Conservation (phyloP, 2,888 invertebrate species). For the Augochlorella aurata region DNA sequence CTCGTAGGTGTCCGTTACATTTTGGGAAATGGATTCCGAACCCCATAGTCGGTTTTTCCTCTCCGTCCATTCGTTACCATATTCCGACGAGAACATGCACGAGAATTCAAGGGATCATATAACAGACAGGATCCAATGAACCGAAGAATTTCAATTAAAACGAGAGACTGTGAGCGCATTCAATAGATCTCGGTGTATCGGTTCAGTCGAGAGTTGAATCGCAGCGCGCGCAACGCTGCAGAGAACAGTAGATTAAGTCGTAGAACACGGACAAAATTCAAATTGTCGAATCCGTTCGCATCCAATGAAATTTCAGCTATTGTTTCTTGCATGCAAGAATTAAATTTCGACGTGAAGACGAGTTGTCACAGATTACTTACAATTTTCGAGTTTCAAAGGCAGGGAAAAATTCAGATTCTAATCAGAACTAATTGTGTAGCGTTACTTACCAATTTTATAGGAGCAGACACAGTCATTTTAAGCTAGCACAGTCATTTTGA, state of each 20-base stretch:
- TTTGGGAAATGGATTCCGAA: not conserved
- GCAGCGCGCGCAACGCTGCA: not conserved
- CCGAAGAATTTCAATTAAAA: slow-evolving; percentile 4
- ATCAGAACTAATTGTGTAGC: too few relatives aligned
- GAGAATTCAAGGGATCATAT: not conserved
- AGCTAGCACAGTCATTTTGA: too few relatives aligned
- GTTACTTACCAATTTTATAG: too few relatives aligned
- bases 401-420: too few relatives aligned
- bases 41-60: not conserved
- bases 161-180: not conserved
- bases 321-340: not conserved
- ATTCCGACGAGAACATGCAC: not conserved
- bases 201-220: not conserved
- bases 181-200: not conserved
- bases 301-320: not conserved
- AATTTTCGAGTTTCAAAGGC: too few relatives aligned
- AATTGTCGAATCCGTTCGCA: not conserved
- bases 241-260: not conserved
- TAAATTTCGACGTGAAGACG: not conserved
- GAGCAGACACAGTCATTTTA: too few relatives aligned
- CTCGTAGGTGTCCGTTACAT: not conserved
- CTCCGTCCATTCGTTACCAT: not conserved
- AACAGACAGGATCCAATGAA: not conserved
- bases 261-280: not conserved
- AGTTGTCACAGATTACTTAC: not conserved